Percentiles rank a stretch among this genome's conserved stretches.
These are phyloP conservation scores for Sphenopsis melanotis DNA, from an alignment of 2,797 vertebrate genomes.

Conservation along the genomic window DNA sequence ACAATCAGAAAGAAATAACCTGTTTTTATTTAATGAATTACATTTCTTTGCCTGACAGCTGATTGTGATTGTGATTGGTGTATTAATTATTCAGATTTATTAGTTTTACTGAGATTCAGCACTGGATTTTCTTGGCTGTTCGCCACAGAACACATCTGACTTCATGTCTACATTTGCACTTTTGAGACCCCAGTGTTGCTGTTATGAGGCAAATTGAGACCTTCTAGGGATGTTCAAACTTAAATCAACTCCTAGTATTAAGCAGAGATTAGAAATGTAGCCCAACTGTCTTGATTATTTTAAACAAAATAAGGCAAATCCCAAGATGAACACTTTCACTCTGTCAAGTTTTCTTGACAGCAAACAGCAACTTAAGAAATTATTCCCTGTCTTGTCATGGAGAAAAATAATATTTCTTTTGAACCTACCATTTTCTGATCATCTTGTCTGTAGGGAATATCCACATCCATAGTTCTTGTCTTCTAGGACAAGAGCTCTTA, in stretches of 20 bases:
- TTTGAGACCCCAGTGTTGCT: not conserved
- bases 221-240: not conserved
- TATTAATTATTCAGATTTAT: not conserved
- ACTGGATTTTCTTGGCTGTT: slow-evolving; percentile 2
- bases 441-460: not conserved
- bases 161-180: not conserved
- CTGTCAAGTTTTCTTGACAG: not conserved
- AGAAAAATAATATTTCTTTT: slow-evolving; percentile 11
- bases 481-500: not conserved
- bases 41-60: not conserved
- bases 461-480: not conserved
- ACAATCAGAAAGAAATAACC: not conserved
- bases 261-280: not conserved
- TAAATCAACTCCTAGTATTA: not conserved
- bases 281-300: not conserved
- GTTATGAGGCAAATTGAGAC: not conserved
- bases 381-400: not conserved
- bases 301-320: not conserved
- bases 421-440: slow-evolving; percentile 13
- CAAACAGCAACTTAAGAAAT: not conserved
- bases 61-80: not conserved
- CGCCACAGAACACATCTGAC: not conserved
- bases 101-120: not conserved
- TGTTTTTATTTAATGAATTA: not conserved
- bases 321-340: not conserved